Evolutionary conservation across 2,113 vertebrate species (phyloP).

Genomic region (Psilopsiagon aymara): DNA sequence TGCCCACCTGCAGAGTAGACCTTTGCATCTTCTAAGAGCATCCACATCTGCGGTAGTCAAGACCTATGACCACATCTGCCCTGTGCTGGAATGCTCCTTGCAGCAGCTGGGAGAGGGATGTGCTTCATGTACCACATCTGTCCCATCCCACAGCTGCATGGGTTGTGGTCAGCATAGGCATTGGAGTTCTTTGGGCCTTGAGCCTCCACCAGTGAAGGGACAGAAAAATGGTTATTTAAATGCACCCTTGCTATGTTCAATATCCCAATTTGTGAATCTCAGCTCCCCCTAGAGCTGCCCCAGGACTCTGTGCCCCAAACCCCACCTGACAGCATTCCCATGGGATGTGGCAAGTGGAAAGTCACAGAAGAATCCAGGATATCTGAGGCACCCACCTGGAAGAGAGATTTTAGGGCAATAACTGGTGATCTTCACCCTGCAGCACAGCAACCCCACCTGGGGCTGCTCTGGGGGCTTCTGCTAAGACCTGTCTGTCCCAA

Average conservation of each 20-base stretch:
- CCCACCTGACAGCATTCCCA: not conserved
- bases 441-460: not conserved
- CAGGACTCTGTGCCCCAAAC: not conserved
- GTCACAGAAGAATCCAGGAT: not conserved
- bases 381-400: not conserved
- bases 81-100: not conserved
- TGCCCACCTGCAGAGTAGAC: too few species aligned
- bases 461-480: not conserved
- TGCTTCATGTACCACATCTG: accelerated
- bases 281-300: not conserved
- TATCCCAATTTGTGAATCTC: not conserved
- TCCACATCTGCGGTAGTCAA: not conserved
- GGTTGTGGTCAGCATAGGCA: not conserved
- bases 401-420: not conserved
- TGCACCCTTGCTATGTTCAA: not conserved
- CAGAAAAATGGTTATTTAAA: not conserved
- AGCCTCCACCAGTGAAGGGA: accelerated
- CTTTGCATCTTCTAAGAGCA: not conserved
- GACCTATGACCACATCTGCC: not conserved
- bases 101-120: not conserved
- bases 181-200: not conserved
- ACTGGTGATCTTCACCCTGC: not conserved
- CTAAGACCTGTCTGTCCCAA: not conserved
- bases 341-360: accelerated
- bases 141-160: not conserved